Base-by-base conservation (phyloP, 1,140 invertebrate species). In the Lordiphosa clarofinis region DNA sequence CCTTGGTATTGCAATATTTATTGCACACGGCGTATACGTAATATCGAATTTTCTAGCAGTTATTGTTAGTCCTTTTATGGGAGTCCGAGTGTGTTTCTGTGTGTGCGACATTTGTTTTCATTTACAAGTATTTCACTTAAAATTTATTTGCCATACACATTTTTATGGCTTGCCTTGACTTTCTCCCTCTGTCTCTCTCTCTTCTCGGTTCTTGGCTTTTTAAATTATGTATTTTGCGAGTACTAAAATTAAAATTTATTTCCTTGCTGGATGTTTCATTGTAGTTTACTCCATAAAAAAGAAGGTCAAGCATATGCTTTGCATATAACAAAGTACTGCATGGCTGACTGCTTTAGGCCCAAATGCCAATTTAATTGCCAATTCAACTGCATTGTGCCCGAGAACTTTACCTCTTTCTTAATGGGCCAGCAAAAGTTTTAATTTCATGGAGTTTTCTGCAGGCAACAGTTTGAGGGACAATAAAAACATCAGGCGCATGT, bases 51-150 rank as follows among this genome's bases (percentile, higher is more conserved):
- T 76, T 54, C 46, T 53, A 24, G 42, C 56, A 57, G 56, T 50
- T 54, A 71, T 71, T 81, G 72, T 82, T 69, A 38, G 28, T 19
- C 35, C 4, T 52, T n/a, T 19, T 13, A 19, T 44, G 12, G 38
- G 21, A 28, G 15, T 9, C n/a, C 36, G 2, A 36, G 37, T 47
- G 63, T 55, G 39, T 50, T 49, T 55, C 21, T 63, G 58, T 60
- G 39, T 67, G 58, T 56, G 46, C 68, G 68, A 81, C 78, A 82
- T 82, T 82, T 82, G 76, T 82, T 82, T 82, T 82, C 76, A 82
- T 82, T 82, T 84, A 76, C 76, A 82, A 82, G 76, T 82, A 82
- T 82, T 82, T 84, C 76, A 73, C 78, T 82, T 84, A 71, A 72
- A 82, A 82, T 82, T 76, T 82, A 84, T 82, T 84, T 82, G 54